Evolutionary conservation across 2,888 invertebrate species (phyloP).

Genomic region (Archaeoteleia sp.): DNA sequence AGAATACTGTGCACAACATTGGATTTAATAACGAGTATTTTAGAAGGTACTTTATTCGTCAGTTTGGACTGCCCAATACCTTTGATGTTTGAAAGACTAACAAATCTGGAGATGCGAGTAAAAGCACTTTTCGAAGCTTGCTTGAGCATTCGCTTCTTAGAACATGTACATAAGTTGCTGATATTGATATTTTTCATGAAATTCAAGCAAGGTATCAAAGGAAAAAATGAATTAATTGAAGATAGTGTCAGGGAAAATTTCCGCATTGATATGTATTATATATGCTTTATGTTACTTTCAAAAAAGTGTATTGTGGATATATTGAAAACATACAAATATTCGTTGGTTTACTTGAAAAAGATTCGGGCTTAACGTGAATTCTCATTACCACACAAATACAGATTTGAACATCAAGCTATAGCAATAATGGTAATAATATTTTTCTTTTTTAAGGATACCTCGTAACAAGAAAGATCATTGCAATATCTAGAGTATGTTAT

Average conservation of each 20-base stretch:
- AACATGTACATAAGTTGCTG: slow-evolving; percentile 76
- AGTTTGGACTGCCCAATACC: slow-evolving; percentile 65
- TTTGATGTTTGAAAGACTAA: slow-evolving; percentile 62
- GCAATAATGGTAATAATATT: slow-evolving; percentile 64
- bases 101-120: slow-evolving; percentile 65
- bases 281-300: slow-evolving; percentile 67
- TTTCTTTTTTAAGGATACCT: neutral
- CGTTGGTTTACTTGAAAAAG: slow-evolving; percentile 72
- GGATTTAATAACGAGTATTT: slow-evolving; percentile 65
- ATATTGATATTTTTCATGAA: slow-evolving; percentile 74
- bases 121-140: slow-evolving; percentile 69
- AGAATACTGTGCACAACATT: slow-evolving; percentile 65
- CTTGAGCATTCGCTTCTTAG: slow-evolving; percentile 71
- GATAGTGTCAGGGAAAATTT: slow-evolving; percentile 66
- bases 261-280: slow-evolving; percentile 69
- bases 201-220: slow-evolving; percentile 60
- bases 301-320: slow-evolving; percentile 71
- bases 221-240: slow-evolving; percentile 52
- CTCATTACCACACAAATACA: slow-evolving; percentile 55
- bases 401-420: slow-evolving; percentile 69
- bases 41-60: slow-evolving; percentile 66
- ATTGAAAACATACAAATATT: slow-evolving; percentile 71
- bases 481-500: neutral
- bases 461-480: too few species aligned
- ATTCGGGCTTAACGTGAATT: slow-evolving; percentile 60